phyloP scores from a whole-genome alignment of 2,888 invertebrate genomes.

The Euzetes globulus region DNA sequence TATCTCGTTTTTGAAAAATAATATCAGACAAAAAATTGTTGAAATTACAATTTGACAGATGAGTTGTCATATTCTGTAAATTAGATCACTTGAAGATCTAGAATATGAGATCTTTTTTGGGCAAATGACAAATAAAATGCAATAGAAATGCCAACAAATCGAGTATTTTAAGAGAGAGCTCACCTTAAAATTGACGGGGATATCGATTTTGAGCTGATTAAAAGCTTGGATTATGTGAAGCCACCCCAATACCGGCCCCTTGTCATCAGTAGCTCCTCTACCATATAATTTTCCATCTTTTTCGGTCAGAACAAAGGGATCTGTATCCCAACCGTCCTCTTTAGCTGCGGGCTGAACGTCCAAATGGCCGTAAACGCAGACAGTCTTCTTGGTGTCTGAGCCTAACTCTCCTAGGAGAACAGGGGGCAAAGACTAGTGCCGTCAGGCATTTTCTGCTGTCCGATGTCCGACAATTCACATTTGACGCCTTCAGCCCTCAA shows the following conservation, averaged over 20 bases:
- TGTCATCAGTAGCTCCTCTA: conserved; percentile 86
- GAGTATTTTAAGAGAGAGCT: no score
- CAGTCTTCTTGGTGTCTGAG: conserved; percentile 75
- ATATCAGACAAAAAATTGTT: no score
- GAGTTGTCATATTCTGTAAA: no score
- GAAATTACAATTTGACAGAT: no score
- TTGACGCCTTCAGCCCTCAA: conserved; percentile 54
- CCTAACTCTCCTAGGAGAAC: conserved; percentile 73
- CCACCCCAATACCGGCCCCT: conserved; percentile 88
- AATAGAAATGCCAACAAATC: no score
- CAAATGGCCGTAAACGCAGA: conserved; percentile 91
- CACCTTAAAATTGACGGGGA: conserved; percentile 59
- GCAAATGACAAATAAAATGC: no score
- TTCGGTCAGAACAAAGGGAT: conserved; percentile 84
- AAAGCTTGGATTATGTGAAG: conserved; percentile 84
- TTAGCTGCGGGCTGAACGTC: conserved; percentile 91
- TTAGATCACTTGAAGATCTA: background rate
- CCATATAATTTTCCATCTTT: conserved; percentile 81
- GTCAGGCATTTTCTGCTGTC: conserved; percentile 59
- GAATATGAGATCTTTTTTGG: background rate
- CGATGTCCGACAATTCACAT: conserved; percentile 66
- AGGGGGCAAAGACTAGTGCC: conserved; percentile 72
- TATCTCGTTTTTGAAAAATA: no score
- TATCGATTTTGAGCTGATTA: conserved; percentile 60
- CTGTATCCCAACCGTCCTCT: conserved; percentile 90